Percentiles rank a stretch among this genome's conserved stretches.
These are phyloP conservation scores for Apis mellifera DNA, from an alignment of 1,140 invertebrate genomes.

Conservation along the genomic window DNA sequence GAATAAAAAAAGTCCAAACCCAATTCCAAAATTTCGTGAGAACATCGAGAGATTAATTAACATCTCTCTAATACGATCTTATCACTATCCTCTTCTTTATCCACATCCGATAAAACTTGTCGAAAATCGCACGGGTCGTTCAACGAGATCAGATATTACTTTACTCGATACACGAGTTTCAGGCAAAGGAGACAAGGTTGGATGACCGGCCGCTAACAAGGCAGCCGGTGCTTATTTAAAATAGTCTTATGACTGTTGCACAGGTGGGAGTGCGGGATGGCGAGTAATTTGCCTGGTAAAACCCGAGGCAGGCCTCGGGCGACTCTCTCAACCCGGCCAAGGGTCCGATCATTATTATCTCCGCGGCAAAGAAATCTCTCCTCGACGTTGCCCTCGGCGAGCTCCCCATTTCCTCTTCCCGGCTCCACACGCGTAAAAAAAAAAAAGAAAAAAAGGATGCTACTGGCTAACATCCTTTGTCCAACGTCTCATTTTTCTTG, in stretches of 20 bases:
- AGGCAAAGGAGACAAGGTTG: not conserved
- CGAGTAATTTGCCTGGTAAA: slow-evolving; percentile 60
- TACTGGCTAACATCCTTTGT: slow-evolving; percentile 33
- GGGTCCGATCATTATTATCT: slow-evolving; percentile 64
- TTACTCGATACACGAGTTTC: not conserved
- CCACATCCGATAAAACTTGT: too few species aligned
- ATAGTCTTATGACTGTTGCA: slow-evolving; percentile 58
- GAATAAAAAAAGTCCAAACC: too few species aligned
- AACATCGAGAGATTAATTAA: too few species aligned
- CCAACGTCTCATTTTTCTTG: not conserved
- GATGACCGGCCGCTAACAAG: slow-evolving; percentile 26
- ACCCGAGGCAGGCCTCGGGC: slow-evolving; percentile 48
- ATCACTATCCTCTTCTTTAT: too few species aligned
- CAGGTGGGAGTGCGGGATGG: slow-evolving; percentile 60
- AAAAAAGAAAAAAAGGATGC: not conserved
- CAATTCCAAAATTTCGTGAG: too few species aligned
- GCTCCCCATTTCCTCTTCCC: slow-evolving; percentile 24
- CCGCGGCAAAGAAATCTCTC: slow-evolving; percentile 64
- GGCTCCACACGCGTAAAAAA: slow-evolving; percentile 37
- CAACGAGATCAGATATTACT: too few species aligned
- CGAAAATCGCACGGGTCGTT: too few species aligned
- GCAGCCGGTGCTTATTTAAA: slow-evolving; percentile 55
- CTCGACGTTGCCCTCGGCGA: slow-evolving; percentile 55
- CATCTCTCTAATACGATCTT: too few species aligned
- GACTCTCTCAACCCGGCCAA: slow-evolving; percentile 47